phyloP scores from a whole-genome alignment of 2,113 vertebrate species.

The Epinephelus moara region DNA sequence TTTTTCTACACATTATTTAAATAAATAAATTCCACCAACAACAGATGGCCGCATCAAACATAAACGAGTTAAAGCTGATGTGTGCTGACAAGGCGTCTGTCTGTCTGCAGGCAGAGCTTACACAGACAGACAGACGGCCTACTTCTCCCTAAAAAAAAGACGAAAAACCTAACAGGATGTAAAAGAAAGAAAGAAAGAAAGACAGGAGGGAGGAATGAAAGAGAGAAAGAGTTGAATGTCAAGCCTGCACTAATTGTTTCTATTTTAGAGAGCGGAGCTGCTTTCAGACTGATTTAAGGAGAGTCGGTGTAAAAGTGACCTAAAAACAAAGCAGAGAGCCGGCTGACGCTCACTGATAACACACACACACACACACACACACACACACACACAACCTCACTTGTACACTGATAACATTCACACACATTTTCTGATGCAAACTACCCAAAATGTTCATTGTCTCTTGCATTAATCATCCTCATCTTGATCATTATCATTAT shows the following conservation, averaged over 20 bases:
- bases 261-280: slow-evolving; percentile 63
- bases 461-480: background rate
- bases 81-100: background rate
- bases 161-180: slow-evolving; percentile 7
- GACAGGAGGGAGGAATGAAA: background rate
- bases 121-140: slow-evolving; percentile 7
- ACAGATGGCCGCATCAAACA: background rate
- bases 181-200: slow-evolving; percentile 1
- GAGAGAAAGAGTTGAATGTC: slow-evolving; percentile 54
- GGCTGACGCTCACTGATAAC: slow-evolving; percentile 55
- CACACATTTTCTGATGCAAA: background rate
- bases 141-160: background rate
- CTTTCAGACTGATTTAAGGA: slow-evolving; percentile 66
- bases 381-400: slow-evolving; percentile 2
- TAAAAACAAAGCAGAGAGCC: slow-evolving; percentile 64
- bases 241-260: slow-evolving; percentile 64
- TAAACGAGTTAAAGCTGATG: background rate
- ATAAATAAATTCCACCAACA: background rate
- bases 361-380: slow-evolving; percentile 30
- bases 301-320: slow-evolving; percentile 64
- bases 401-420: slow-evolving; percentile 12
- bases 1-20: no score
- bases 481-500: background rate
- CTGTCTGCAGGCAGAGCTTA: no score
- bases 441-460: background rate